A percentile compares a stretch with the other conserved stretches of the same genome.
Conservation (phyloP, 2,888 invertebrate species). For the Calameuta idolon region DNA sequence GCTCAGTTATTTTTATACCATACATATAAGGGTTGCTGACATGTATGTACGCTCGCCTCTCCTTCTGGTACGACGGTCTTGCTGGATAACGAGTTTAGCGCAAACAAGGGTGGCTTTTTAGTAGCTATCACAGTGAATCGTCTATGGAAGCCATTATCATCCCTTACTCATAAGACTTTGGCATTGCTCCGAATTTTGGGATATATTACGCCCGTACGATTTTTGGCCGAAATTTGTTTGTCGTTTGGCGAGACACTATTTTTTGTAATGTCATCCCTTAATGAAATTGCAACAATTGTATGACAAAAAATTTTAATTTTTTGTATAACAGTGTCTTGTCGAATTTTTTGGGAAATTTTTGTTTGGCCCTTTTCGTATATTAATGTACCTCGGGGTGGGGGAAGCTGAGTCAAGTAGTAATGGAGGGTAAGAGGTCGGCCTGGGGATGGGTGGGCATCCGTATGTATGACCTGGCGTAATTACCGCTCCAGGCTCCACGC, state of each 20-base stretch:
- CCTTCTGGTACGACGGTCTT: constrained; percentile 1
- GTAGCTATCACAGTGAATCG: constrained; percentile 7
- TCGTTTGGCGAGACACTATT: too few relatives aligned
- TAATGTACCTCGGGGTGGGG: too few relatives aligned
- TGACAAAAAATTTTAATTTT: too few relatives aligned
- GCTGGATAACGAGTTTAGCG: constrained; percentile 47
- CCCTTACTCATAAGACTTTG: background rate
- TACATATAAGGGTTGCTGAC: background rate
- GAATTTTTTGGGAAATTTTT: too few relatives aligned
- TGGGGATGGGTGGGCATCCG: background rate
- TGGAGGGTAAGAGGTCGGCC: background rate
- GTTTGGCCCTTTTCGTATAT: too few relatives aligned
- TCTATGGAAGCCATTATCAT: background rate
- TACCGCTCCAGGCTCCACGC: constrained; percentile 25
- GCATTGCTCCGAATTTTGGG: background rate
- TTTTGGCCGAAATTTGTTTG: too few relatives aligned
- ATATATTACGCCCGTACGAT: background rate
- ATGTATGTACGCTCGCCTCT: background rate
- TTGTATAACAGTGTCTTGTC: too few relatives aligned
- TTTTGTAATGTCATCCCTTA: too few relatives aligned
- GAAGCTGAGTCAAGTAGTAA: background rate
- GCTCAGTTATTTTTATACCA: too few relatives aligned
- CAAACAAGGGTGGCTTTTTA: constrained; percentile 49
- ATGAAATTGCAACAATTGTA: fast-evolving
- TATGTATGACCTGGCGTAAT: constrained; percentile 24